Evolutionary conservation across 2,113 vertebrate species (phyloP).

Genomic region (Coturnix japonica): DNA sequence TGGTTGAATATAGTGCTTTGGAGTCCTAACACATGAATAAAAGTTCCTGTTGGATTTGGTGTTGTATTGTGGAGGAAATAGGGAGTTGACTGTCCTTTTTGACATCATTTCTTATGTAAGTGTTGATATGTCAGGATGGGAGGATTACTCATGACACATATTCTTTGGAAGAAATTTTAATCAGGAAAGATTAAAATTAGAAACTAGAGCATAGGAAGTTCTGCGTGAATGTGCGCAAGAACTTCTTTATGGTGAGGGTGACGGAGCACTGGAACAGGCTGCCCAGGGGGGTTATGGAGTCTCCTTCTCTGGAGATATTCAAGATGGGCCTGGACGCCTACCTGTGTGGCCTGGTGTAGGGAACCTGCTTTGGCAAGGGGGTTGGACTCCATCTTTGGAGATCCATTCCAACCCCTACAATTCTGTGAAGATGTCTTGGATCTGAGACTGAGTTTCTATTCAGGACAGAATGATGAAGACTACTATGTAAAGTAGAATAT

Average conservation of each 20-base stretch:
- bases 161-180: not conserved
- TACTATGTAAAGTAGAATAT: not conserved
- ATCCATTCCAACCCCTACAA: too few relatives aligned
- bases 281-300: too few relatives aligned
- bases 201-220: too few relatives aligned
- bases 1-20: not conserved
- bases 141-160: not conserved
- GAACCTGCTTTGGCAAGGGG: too few relatives aligned
- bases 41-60: accelerated
- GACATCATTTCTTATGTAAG: not conserved
- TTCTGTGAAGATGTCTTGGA: not conserved
- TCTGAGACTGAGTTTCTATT: not conserved
- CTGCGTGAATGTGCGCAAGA: too few relatives aligned
- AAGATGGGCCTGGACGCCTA: too few relatives aligned
- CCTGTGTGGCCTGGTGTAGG: too few relatives aligned
- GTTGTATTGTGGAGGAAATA: accelerated
- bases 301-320: too few relatives aligned
- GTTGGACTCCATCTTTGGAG: too few relatives aligned
- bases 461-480: not conserved
- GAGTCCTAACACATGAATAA: not conserved
- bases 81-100: not conserved
- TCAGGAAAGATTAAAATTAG: not conserved
- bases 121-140: not conserved
- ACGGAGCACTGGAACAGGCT: too few relatives aligned
- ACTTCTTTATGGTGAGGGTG: too few relatives aligned